Percentiles rank a stretch among this genome's conserved stretches.
Evolutionary conservation across 2,888 invertebrate species (phyloP).

Genomic region (Hypercompe scribonia): DNA sequence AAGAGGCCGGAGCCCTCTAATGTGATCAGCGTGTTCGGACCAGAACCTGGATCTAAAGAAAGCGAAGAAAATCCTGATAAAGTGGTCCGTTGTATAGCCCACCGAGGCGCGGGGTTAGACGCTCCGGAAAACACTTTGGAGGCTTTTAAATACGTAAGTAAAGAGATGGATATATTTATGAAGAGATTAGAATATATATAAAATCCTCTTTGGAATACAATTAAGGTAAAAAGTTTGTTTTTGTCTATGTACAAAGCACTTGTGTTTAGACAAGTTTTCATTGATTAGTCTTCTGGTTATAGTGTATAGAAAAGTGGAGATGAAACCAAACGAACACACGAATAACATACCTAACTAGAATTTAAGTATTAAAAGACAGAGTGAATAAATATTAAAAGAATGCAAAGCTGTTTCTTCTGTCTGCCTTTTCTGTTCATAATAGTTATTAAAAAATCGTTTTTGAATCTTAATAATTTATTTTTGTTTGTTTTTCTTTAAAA

Average conservation of each 20-base stretch:
- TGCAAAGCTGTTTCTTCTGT: too few relatives aligned
- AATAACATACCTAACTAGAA: too few relatives aligned
- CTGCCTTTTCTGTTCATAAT: too few relatives aligned
- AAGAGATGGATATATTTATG: background rate
- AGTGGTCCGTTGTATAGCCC: conserved; percentile 89
- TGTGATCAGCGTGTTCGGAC: conserved; percentile 84
- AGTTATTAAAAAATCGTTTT: too few relatives aligned
- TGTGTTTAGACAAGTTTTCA: background rate
- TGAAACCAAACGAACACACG: too few relatives aligned
- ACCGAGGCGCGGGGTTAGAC: conserved; percentile 91
- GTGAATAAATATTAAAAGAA: too few relatives aligned
- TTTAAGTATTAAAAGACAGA: too few relatives aligned
- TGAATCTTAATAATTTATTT: too few relatives aligned
- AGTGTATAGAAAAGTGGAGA: too few relatives aligned
- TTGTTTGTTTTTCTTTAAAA: too few relatives aligned
- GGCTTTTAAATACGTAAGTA: conserved; percentile 89
- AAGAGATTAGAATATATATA: background rate
- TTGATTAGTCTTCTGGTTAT: too few relatives aligned
- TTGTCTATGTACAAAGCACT: background rate
- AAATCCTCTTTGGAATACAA: background rate
- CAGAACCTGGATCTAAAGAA: conserved; percentile 79
- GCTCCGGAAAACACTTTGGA: conserved; percentile 93
- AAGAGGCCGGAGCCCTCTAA: conserved; percentile 73
- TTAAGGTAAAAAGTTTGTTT: background rate
- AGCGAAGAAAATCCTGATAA: conserved; percentile 74